phyloP scores from a whole-genome alignment of 2,113 vertebrate genomes.

The Eidolon helvum region DNA sequence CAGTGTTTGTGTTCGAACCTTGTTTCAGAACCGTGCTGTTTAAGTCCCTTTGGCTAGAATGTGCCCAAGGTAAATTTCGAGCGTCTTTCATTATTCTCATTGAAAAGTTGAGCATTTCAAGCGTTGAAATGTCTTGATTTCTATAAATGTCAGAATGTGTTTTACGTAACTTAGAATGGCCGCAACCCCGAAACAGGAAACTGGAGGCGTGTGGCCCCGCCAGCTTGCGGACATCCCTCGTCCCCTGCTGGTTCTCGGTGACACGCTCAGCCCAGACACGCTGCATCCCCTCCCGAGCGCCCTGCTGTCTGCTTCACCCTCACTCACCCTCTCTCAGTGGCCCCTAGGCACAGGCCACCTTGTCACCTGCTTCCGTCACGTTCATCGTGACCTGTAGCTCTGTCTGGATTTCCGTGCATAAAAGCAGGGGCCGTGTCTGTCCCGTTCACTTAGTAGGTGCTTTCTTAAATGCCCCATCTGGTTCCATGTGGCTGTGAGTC shows the following conservation, averaged over 20 bases:
- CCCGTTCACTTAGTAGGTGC: accelerated
- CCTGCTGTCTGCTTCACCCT: too few species aligned
- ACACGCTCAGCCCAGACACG: not conserved
- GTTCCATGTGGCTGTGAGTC: accelerated
- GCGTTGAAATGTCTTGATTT: not conserved
- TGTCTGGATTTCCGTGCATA: not conserved
- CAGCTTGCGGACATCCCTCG: not conserved
- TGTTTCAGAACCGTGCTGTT: not conserved
- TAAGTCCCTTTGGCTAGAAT: not conserved
- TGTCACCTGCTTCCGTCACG: accelerated
- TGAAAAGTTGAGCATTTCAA: not conserved
- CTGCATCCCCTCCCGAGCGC: not conserved
- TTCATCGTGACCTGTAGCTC: not conserved
- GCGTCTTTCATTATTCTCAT: not conserved
- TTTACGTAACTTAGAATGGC: not conserved
- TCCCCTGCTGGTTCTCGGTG: too few species aligned
- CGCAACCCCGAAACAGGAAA: not conserved
- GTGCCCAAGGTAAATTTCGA: not conserved
- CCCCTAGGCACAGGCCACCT: not conserved
- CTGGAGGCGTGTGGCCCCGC: not conserved
- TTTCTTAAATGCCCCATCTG: not conserved
- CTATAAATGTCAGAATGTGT: not conserved
- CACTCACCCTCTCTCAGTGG: not conserved
- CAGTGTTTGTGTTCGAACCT: not conserved
- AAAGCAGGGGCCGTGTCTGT: not conserved